phyloP scores from a whole-genome alignment of 2,888 invertebrate genomes.

The Noctuana brunneofusca region DNA sequence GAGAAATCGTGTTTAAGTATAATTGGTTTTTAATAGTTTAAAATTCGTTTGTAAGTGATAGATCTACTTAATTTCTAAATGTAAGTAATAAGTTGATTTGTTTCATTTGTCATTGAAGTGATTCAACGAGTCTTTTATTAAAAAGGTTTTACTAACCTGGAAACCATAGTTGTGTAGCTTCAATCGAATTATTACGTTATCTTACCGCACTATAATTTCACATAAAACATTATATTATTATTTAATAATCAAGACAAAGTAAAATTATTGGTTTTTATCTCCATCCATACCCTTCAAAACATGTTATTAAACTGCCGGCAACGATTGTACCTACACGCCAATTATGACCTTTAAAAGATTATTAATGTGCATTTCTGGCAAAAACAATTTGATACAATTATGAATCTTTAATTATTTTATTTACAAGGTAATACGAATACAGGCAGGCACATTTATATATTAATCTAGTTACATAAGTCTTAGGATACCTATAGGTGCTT shows the following conservation, averaged over 20 bases:
- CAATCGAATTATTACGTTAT: not conserved
- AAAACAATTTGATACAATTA: not conserved
- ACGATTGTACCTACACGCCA: slow-evolving; percentile 2
- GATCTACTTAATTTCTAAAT: too few species aligned
- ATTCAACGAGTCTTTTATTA: not conserved
- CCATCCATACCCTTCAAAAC: not conserved
- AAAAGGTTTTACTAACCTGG: not conserved
- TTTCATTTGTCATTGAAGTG: too few species aligned
- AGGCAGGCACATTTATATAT: too few species aligned
- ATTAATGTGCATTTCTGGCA: not conserved
- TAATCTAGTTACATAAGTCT: too few species aligned
- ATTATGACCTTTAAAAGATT: not conserved
- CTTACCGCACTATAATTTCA: not conserved
- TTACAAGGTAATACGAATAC: too few species aligned
- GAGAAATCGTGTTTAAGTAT: too few species aligned
- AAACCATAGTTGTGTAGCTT: not conserved
- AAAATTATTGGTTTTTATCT: not conserved
- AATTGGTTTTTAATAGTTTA: too few species aligned
- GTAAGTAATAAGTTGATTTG: too few species aligned
- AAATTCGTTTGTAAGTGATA: too few species aligned
- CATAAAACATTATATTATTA: too few species aligned
- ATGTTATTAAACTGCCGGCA: not conserved
- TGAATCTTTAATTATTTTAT: not conserved
- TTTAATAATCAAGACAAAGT: not conserved
- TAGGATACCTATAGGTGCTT: too few species aligned